Evolutionary conservation across 2,888 invertebrate species (phyloP), one percentile per base, ranked within the genome.

Genomic region (Clitarchus hookeri): DNA sequence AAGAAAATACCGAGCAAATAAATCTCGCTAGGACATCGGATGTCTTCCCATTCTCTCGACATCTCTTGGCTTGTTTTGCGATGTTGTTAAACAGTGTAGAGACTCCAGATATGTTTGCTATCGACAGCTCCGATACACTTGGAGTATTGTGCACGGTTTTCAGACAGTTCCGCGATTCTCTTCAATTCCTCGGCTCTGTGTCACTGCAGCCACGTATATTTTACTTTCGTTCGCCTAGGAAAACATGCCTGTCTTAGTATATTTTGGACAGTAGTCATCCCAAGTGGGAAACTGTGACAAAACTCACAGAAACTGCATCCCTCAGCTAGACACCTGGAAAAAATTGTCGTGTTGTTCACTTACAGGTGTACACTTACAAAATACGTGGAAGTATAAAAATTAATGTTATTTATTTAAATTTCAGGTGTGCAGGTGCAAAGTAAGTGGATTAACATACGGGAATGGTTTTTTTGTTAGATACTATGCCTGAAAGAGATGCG

Each of bases 121-220:
- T 91, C 90, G 48, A 90, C 88, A 11, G 90, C 89, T 54, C 89
- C 90, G 54, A 89, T 80, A 84, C 89, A 89, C 85, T 90, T 88
- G 44, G 90, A 90, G 48, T 48, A 65, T 23, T 84, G 8, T 48
- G 53, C 83, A 36, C 36, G 19, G 36, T 36, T 36, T 36, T 36
- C 36, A 4, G 4, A 36, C 36, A 3, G 36, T 36, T 36, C 36
- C 36, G 36, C 36, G 2, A 36, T 3, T 36, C 4, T 36, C 36
- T 36, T 36, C 36, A 1, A 36, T 36, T 4, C 36, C 36, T 36
- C 36, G 1, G 1, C 36, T 4, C 2, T 36, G 4, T 3, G 36
- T 36, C 23, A 8, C 44, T 44, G 44, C 44, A 83, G n/a, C 13
- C 83, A 83, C 13, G 4, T 36, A 19, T 83, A 0, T 44, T 83